Conservation (phyloP, 2,113 vertebrate species). For the Lepidothrix coronata region DNA sequence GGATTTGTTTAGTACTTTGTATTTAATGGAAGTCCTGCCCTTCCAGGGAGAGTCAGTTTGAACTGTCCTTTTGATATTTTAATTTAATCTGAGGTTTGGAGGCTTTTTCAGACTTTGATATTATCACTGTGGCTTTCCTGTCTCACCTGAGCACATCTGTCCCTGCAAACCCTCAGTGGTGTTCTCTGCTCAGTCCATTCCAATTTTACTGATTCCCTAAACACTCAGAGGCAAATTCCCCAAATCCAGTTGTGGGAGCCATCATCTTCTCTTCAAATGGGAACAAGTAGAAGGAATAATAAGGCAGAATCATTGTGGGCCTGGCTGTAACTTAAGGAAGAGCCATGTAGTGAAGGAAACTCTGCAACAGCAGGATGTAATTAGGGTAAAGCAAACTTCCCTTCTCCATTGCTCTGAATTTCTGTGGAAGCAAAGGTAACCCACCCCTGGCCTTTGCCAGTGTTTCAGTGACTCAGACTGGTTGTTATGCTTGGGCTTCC, state of each 20-base stretch:
- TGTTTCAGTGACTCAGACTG: neutral
- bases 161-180: neutral
- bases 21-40: neutral
- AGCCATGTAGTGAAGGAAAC: neutral
- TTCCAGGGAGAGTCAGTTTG: neutral
- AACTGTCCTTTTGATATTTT: neutral
- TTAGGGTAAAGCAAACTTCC: neutral
- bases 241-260: neutral
- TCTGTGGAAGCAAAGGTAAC: neutral
- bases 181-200: neutral
- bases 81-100: neutral
- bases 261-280: neutral
- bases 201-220: neutral
- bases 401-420: neutral
- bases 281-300: neutral
- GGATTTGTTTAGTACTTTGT: neutral
- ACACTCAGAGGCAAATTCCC: neutral
- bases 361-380: neutral
- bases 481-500: slow-evolving; percentile 13
- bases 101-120: neutral
- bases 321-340: neutral
- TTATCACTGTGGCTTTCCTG: neutral
- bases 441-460: neutral
- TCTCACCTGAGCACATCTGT: neutral
- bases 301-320: neutral